Conservation (phyloP, 92 coral and sea anemone species). For the Phenganax subtilis region DNA sequence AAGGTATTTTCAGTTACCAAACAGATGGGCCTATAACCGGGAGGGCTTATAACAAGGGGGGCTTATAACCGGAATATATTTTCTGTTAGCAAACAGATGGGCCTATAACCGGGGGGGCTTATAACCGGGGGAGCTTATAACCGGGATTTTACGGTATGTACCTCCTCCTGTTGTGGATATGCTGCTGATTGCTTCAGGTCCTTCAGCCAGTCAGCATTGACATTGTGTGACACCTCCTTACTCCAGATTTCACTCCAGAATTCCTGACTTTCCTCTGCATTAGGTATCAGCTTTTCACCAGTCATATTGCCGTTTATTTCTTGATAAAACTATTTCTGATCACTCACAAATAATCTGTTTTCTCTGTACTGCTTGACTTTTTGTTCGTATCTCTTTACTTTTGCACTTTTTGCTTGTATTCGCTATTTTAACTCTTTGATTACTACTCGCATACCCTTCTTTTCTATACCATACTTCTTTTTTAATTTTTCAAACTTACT, state of each 20-base stretch:
- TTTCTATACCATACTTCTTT: neutral
- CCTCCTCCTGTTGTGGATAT: conserved; percentile 17
- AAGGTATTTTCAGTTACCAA: too few species aligned
- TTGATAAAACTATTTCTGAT: conserved; percentile 27
- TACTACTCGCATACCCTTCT: conserved; percentile 16
- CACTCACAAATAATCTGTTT: conserved; percentile 8
- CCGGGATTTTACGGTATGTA: too few species aligned
- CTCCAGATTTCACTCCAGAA: conserved; percentile 27
- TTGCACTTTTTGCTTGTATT: conserved; percentile 22
- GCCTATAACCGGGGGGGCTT: too few species aligned
- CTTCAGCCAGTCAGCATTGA: conserved; percentile 23
- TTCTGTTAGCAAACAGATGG: too few species aligned
- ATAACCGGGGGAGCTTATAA: too few species aligned
- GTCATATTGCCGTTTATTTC: conserved; percentile 17
- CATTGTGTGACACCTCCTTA: conserved; percentile 11
- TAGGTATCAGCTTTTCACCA: conserved; percentile 25
- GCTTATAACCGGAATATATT: too few species aligned
- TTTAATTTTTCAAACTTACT: neutral
- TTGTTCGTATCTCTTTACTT: conserved; percentile 13
- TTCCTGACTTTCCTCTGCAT: conserved; percentile 27
- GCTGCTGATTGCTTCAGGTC: conserved; percentile 12
- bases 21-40: too few species aligned
- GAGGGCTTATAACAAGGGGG: too few species aligned
- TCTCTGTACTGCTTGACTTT: conserved; percentile 31
- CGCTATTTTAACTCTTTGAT: conserved; percentile 28